Evolutionary conservation across 37 sponge, comb jelly and placozoan species (phyloP), one percentile per base, ranked within the genome.

Genomic region (Ianthella basta): DNA sequence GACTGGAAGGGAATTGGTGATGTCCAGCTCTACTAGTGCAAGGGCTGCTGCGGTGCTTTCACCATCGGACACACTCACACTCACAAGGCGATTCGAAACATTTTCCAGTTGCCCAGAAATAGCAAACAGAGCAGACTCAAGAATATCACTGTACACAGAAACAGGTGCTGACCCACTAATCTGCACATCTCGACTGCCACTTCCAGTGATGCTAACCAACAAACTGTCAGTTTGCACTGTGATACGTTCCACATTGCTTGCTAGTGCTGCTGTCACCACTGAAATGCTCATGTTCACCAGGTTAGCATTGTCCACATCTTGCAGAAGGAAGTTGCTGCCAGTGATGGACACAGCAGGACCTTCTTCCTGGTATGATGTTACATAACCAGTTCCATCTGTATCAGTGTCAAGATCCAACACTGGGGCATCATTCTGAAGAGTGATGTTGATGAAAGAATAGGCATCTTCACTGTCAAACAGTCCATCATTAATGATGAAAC

Each of bases 361-460:
- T 23, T 61, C 73, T 68, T 93, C 91, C 19, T 20, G 19, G 60
- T 87, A 93, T 6, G 1, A 15, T 0, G 82, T 75, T 21, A 32
- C 39, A 60, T 63, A 60, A 20, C 44, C 77, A 0, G 23, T 27
- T 15, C 80, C 83, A 80, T 53, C 19, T 61, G 57, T 59, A 8
- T 50, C 14, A 24, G 60, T 64, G 56, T 93, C 86, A 15, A 93
- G 79, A 55, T 88, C 83, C 2, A 93, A 29, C 0, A 67, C 69
- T 21, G 94, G 94, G 35, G 88, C 57, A 66, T 93, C 91, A 86
- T 87, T 87, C 30, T 85, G 88, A 19, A 59, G 15, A 19, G 78
- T 34, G 32, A 93, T 70, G 16, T 14, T 23, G 16, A 93, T 83
- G 19, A 57, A 85, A 18, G 88, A 83, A 15, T 32, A 65, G 15